Percentiles rank a stretch among this genome's conserved stretches.
phyloP scores from a whole-genome alignment of 2,888 invertebrate species.

The Uropetala carovei region DNA sequence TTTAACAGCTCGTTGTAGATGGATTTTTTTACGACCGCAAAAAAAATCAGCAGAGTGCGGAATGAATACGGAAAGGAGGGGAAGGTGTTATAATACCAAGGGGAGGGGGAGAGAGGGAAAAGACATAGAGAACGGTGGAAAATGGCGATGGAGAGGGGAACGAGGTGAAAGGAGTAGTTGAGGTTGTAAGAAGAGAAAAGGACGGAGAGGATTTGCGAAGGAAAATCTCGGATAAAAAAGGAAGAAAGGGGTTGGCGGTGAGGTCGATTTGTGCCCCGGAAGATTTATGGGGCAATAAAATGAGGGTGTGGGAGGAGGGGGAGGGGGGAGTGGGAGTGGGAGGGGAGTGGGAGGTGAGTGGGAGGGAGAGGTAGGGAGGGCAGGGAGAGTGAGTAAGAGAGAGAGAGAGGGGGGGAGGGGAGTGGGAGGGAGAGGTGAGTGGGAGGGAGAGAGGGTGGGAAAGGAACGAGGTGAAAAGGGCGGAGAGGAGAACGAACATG shows the following conservation, averaged over 20 bases:
- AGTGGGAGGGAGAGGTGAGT: neutral
- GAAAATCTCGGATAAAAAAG: constrained; percentile 28
- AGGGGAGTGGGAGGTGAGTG: neutral
- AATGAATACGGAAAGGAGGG: neutral
- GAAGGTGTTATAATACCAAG: neutral
- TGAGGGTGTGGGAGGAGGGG: neutral
- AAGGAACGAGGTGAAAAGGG: neutral
- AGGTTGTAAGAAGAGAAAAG: neutral
- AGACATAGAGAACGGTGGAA: neutral
- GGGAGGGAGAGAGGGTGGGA: neutral
- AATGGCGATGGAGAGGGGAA: neutral
- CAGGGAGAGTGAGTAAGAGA: neutral
- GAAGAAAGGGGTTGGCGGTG: constrained; percentile 28
- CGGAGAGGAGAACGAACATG: too few species aligned
- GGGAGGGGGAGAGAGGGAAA: neutral
- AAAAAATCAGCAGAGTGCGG: constrained; percentile 8
- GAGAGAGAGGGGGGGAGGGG: neutral
- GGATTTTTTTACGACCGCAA: constrained; percentile 10
- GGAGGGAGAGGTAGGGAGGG: neutral
- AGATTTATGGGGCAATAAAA: constrained; percentile 32
- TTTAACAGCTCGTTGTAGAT: constrained; percentile 28
- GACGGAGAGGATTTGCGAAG: neutral
- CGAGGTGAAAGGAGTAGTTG: neutral
- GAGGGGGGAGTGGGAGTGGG: neutral
- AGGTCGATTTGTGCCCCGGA: constrained; percentile 32